Conservation (phyloP, 2,113 vertebrate species). For the Syngnathus typhle region DNA sequence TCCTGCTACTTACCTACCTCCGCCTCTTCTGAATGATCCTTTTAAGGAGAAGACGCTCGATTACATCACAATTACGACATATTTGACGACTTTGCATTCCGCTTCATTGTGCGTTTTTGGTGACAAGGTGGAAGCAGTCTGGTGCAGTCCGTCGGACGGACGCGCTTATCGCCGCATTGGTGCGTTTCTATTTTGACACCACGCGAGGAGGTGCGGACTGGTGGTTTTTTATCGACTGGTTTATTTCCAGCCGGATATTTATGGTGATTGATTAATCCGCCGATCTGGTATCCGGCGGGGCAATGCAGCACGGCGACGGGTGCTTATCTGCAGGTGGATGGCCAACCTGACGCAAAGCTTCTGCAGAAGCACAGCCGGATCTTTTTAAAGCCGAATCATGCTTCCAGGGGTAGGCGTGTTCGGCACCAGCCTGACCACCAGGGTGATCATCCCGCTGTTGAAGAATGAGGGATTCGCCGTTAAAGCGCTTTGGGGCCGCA, state of each 20-base stretch:
- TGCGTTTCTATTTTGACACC: slow-evolving; percentile 16
- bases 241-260: not conserved
- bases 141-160: slow-evolving; percentile 46
- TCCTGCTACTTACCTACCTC: not conserved
- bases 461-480: slow-evolving; percentile 93
- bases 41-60: not conserved
- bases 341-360: slow-evolving; percentile 46
- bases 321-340: slow-evolving; percentile 63
- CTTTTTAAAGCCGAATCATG: slow-evolving; percentile 73
- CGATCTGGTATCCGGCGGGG: slow-evolving; percentile 34
- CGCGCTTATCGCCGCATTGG: slow-evolving; percentile 19
- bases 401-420: slow-evolving; percentile 97
- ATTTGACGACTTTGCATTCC: not conserved
- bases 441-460: slow-evolving; percentile 92
- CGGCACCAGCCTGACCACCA: slow-evolving; percentile 90
- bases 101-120: not conserved
- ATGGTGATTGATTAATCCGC: not conserved
- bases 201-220: not conserved
- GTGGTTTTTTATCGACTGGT: not conserved
- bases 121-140: slow-evolving; percentile 56
- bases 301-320: slow-evolving; percentile 53
- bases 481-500: slow-evolving; percentile 94
- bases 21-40: not conserved
- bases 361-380: not conserved
- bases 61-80: not conserved